Evolutionary conservation across 2,797 vertebrate genomes (phyloP), one percentile per base, ranked within the genome.

Genomic region (Rhinella marina): DNA sequence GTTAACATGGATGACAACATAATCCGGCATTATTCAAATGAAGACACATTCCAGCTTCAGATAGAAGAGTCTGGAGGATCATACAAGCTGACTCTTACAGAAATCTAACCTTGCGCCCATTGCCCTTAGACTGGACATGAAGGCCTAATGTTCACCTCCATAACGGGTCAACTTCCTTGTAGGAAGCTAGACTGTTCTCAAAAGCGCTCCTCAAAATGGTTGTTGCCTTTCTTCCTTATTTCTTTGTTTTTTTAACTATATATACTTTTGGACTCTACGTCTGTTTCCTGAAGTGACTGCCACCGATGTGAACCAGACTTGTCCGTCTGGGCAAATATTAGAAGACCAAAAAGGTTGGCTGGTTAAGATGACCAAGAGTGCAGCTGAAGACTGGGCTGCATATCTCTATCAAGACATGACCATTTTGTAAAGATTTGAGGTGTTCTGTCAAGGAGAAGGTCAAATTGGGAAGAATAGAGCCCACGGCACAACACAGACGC

Each of bases 1-100:
- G 98, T 99, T 89, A 97, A 99, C 94, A 99, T 99, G 98, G 98
- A 99, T 0, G 98, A 99, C 95, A 99, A 99, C 93, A 99, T 99
- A 48, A 97, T 99, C 94, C 98, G 97, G 91, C 98, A 99, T 91
- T 99, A 99, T 92, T 99, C 98, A 89, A 99, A 99, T 0, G 98
- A 99, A 91, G 98, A 99, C 94, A 99, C 98, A 88, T 99, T 99
- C 96, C 98, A 99, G 95, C 95, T 99, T 92, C 96, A 96, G 92
- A 96, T 99, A 86, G 98, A 99, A 90, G 98, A 99, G 90, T 87
- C 93, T 8, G 97, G 96, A 21, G 97, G 97, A 84, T 94, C 96
- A n/a, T 97, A 97, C 93, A 99, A 97, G 88, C 97, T 99, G 91
- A 99, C 97, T 29, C 96, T 99, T 80, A 99, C 98, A 0, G 98